These are phyloP conservation scores for Neogobius melanostomus DNA, from an alignment of 2,113 vertebrate species.

Conservation along the genomic window DNA sequence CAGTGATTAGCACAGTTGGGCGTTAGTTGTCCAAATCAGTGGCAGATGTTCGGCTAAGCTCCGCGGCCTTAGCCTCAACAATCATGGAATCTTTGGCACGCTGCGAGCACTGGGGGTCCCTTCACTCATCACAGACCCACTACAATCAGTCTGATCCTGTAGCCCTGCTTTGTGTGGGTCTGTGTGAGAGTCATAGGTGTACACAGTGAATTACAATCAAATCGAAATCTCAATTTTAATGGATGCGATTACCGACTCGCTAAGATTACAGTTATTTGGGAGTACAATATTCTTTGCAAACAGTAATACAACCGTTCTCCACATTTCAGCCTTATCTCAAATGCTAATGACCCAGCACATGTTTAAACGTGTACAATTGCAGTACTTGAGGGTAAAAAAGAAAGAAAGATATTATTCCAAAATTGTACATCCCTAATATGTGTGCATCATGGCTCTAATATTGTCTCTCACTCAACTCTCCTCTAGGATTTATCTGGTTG, in stretches of 20 bases:
- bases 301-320: too few relatives aligned
- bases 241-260: too few relatives aligned
- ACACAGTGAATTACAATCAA: too few relatives aligned
- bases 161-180: constrained; percentile 28
- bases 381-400: too few relatives aligned
- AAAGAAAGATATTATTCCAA: too few relatives aligned
- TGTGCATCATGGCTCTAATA: constrained; percentile 1
- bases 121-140: constrained; percentile 44
- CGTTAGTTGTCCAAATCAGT: constrained; percentile 67
- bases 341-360: too few relatives aligned
- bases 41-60: constrained; percentile 68
- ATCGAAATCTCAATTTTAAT: too few relatives aligned
- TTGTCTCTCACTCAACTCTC: constrained; percentile 34
- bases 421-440: too few relatives aligned
- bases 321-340: too few relatives aligned
- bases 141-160: constrained; percentile 35
- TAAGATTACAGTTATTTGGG: too few relatives aligned
- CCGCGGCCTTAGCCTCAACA: constrained; percentile 47
- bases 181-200: constrained; percentile 14
- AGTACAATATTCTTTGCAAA: too few relatives aligned
- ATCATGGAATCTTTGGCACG: constrained; percentile 55
- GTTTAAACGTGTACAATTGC: too few relatives aligned
- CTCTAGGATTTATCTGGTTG: constrained; percentile 41
- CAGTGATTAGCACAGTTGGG: constrained; percentile 63
- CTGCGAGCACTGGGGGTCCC: constrained; percentile 22